These are phyloP conservation scores for Oligia fasciuncula DNA, from an alignment of 2,888 invertebrate genomes.

Conservation along the genomic window DNA sequence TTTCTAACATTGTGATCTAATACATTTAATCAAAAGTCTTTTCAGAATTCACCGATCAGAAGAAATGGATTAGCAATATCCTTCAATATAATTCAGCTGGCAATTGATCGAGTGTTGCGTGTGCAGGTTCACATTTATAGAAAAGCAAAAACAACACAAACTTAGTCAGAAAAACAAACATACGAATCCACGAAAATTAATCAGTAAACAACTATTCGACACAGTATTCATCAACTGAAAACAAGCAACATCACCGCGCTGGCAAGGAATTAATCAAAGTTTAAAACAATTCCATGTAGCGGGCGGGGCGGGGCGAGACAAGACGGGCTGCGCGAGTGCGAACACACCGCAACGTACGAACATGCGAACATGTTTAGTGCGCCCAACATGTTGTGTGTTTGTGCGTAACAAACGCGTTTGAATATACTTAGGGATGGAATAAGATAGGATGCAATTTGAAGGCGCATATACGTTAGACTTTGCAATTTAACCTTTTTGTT, in stretches of 20 bases:
- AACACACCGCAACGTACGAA: constrained; percentile 66
- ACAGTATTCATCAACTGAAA: constrained; percentile 81
- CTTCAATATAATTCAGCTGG: too few species aligned
- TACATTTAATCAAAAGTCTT: too few species aligned
- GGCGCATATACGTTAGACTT: neutral
- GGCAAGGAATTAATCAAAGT: constrained; percentile 89
- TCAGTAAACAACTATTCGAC: constrained; percentile 68
- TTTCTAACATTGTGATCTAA: too few species aligned
- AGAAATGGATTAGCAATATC: too few species aligned
- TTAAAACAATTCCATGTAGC: constrained; percentile 88
- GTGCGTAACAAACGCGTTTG: constrained; percentile 25
- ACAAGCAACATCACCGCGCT: constrained; percentile 81
- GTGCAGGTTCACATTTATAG: neutral
- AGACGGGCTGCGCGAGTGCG: constrained; percentile 61
- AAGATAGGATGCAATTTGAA: constrained; percentile 9
- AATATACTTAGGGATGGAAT: constrained; percentile 8
- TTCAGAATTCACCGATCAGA: too few species aligned
- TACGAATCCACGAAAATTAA: constrained; percentile 54
- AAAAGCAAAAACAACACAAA: constrained; percentile 14
- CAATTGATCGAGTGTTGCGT: too few species aligned
- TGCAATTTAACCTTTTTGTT: neutral
- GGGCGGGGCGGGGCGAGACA: constrained; percentile 71
- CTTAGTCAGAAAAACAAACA: constrained; percentile 31
- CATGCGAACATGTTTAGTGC: constrained; percentile 55
- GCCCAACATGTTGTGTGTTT: constrained; percentile 51